These are phyloP conservation scores for Hippoglossus hippoglossus DNA, from an alignment of 2,797 vertebrate genomes.

Conservation along the genomic window DNA sequence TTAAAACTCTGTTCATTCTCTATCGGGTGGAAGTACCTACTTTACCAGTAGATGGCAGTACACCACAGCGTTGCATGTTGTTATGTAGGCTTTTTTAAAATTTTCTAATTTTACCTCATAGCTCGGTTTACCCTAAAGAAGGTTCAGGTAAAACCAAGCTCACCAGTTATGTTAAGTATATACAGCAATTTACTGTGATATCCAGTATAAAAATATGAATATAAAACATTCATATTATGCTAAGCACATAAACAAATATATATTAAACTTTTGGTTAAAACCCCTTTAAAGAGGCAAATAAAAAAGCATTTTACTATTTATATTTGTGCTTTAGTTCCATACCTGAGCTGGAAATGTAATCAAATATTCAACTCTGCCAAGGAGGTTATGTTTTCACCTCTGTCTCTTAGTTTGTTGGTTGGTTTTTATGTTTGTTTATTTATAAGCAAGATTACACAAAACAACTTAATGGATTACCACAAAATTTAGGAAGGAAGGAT, in stretches of 20 bases:
- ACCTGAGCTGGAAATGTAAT: no score
- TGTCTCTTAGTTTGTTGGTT: no score
- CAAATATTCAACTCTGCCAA: no score
- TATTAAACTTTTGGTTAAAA: background rate
- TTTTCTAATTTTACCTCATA: background rate
- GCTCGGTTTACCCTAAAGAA: background rate
- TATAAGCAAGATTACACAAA: no score
- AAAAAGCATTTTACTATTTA: background rate
- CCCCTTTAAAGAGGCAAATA: background rate
- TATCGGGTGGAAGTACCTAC: background rate
- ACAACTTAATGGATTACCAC: no score
- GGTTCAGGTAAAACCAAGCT: background rate
- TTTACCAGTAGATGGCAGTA: slow-evolving; percentile 31
- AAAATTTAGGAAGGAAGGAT: no score
- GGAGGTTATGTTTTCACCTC: no score
- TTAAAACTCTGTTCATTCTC: background rate
- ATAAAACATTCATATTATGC: background rate
- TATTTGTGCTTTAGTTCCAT: background rate
- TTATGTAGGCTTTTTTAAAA: background rate
- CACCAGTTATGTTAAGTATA: background rate
- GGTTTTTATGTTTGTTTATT: no score
- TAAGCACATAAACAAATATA: background rate
- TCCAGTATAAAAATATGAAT: background rate
- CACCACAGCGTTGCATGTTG: background rate
- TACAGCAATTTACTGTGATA: background rate